A percentile compares a stretch with the other conserved stretches of the same genome.
These are phyloP conservation scores for Anastrepha obliqua DNA, from an alignment of 1,140 invertebrate genomes.

Conservation along the genomic window DNA sequence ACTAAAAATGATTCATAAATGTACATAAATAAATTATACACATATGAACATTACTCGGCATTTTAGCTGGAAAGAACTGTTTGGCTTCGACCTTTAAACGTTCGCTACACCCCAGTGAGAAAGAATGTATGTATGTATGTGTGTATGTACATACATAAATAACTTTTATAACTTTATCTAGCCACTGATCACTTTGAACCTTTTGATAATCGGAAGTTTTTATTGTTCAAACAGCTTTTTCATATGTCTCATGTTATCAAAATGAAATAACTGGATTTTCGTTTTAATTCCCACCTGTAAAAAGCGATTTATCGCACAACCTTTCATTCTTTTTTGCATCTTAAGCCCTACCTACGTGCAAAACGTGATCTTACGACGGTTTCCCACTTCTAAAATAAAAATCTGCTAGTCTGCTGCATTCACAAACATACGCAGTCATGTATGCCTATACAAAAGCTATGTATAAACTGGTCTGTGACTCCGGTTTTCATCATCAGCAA, in stretches of 20 bases:
- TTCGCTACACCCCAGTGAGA: neutral
- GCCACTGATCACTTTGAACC: no score
- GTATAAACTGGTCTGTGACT: neutral
- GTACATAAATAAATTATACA: neutral
- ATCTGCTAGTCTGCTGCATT: neutral
- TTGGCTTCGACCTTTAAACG: neutral
- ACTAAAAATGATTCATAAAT: conserved; percentile 14
- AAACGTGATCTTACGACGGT: conserved; percentile 5
- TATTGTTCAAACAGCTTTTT: neutral
- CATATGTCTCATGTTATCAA: neutral
- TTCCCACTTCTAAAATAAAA: conserved; percentile 16
- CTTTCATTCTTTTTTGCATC: neutral
- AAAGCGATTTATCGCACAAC: neutral
- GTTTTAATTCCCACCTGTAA: neutral
- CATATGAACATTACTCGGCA: neutral
- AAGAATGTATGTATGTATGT: neutral
- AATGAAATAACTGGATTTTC: neutral
- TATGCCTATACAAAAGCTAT: neutral
- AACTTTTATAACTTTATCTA: neutral
- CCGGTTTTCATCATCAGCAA: neutral
- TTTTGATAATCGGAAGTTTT: neutral
- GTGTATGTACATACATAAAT: neutral
- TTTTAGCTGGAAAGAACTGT: neutral
- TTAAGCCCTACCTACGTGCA: conserved; percentile 11
- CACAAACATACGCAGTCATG: neutral